Conservation (phyloP, 2,797 vertebrate species). For the Pampus argenteus region DNA sequence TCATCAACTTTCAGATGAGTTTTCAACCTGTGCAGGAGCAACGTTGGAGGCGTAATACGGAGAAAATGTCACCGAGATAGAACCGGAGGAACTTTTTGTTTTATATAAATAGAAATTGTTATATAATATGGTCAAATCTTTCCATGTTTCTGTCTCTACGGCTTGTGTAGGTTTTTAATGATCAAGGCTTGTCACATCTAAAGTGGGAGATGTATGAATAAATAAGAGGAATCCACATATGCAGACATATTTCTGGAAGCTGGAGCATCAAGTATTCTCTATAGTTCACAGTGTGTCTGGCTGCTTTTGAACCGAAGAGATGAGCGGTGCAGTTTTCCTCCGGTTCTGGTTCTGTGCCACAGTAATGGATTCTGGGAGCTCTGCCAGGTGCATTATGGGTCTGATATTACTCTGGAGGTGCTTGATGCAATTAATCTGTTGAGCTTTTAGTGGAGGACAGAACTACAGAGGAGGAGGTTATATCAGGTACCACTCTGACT, state of each 20-base stretch:
- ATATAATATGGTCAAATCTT: no score
- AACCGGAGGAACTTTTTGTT: no score
- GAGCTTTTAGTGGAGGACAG: conserved; percentile 48
- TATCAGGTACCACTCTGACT: background rate
- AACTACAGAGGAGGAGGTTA: background rate
- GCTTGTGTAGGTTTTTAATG: background rate
- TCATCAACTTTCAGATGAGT: no score
- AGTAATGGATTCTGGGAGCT: conserved; percentile 78
- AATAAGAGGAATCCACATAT: background rate
- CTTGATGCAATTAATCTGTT: conserved; percentile 62
- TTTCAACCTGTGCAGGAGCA: no score
- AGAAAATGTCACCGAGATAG: no score
- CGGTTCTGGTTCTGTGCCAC: conserved; percentile 41
- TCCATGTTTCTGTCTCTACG: background rate
- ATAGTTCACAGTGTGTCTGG: conserved; percentile 14
- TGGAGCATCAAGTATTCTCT: conserved; percentile 5
- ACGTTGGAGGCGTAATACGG: no score
- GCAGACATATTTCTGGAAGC: conserved; percentile 12
- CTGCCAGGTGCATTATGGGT: conserved; percentile 76
- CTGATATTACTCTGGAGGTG: conserved; percentile 74
- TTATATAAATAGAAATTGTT: no score
- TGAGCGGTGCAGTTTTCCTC: conserved; percentile 18
- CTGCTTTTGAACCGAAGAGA: conserved; percentile 2
- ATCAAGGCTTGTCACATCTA: background rate
- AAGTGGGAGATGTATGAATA: background rate